Conservation (phyloP, 2,888 invertebrate species). For the Therioaphis trifolii region DNA sequence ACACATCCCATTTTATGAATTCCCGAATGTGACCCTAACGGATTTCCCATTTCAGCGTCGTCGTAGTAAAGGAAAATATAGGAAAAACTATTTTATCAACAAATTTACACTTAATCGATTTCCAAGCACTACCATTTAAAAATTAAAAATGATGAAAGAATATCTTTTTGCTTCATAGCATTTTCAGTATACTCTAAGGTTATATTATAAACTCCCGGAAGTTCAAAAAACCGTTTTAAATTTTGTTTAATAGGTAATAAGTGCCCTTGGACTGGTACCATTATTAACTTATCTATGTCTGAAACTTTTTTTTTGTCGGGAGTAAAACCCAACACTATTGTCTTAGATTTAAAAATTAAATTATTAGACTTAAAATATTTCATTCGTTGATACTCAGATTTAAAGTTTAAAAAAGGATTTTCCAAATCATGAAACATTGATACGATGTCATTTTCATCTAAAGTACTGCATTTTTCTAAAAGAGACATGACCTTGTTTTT, state of each 20-base stretch:
- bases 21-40: constrained; percentile 14
- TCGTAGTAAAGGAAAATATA: constrained; percentile 28
- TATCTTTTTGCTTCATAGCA: background rate
- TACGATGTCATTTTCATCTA: background rate
- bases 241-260: background rate
- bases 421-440: background rate
- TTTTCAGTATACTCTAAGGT: background rate
- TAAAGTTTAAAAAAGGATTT: background rate
- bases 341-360: background rate
- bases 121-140: constrained; percentile 26
- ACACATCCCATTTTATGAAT: constrained; percentile 19
- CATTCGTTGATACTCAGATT: background rate
- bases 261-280: background rate
- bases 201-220: background rate
- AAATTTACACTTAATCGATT: background rate
- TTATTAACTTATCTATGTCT: background rate
- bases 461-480: background rate
- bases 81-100: constrained; percentile 2
- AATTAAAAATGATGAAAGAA: background rate
- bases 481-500: background rate
- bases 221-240: background rate
- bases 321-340: background rate
- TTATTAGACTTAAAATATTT: background rate
- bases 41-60: constrained; percentile 22
- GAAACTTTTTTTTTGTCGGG: background rate